phyloP scores from a whole-genome alignment of 35 echinoderm and acorn worm genomes.

The Strongylocentrotus purpuratus region DNA sequence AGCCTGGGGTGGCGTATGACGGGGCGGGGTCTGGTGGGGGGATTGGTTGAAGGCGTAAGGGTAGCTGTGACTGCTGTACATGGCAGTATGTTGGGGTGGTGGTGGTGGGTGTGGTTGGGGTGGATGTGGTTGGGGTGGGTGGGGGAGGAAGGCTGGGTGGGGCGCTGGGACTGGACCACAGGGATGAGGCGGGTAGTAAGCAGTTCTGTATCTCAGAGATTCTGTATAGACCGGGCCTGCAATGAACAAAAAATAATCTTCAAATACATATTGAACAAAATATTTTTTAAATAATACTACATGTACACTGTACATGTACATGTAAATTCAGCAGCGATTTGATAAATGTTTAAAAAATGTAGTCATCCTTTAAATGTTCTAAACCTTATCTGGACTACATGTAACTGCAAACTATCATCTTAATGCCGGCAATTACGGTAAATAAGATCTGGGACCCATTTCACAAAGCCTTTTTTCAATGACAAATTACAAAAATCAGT shows the following conservation, averaged over 20 bases:
- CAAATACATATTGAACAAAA: not conserved
- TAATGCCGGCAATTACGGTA: not conserved
- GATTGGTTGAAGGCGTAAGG: slow-evolving; percentile 44
- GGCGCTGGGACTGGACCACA: not conserved
- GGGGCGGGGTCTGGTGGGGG: slow-evolving; percentile 19
- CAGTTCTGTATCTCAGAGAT: not conserved
- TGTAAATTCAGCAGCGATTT: not conserved
- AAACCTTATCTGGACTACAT: not conserved
- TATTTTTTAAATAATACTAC: not conserved
- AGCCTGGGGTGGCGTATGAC: not conserved
- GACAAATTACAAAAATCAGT: no score
- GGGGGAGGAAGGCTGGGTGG: not conserved
- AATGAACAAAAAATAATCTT: not conserved
- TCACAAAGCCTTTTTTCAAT: no score
- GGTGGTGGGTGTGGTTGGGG: not conserved
- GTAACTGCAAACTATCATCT: not conserved
- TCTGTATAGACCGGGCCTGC: not conserved
- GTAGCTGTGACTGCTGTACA: slow-evolving; percentile 62
- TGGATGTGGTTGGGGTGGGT: not conserved
- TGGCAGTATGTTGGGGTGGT: not conserved
- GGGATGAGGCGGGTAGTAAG: not conserved
- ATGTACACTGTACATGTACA: not conserved
- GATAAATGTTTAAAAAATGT: not conserved
- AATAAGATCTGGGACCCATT: no score
- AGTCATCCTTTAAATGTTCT: no score